These are phyloP conservation scores for Seladonia tumulorum DNA, from an alignment of 2,888 invertebrate genomes.

Conservation along the genomic window DNA sequence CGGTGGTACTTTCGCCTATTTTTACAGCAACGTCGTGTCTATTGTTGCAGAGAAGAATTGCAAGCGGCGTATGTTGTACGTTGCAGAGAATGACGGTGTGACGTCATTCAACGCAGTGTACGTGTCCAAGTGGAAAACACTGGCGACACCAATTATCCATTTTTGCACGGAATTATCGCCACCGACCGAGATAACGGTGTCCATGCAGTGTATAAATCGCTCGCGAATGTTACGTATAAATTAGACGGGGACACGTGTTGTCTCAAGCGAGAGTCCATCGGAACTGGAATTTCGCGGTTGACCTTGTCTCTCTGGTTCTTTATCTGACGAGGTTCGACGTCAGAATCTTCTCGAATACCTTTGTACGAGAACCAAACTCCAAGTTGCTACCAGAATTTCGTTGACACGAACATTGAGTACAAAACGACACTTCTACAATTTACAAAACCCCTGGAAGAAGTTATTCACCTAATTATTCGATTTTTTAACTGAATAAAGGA, in stretches of 20 bases:
- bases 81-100: conserved; percentile 68
- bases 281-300: conserved; percentile 46
- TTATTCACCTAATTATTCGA: no score
- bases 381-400: background rate
- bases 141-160: conserved; percentile 78
- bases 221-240: conserved; percentile 63
- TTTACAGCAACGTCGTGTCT: conserved; percentile 30
- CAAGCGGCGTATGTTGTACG: conserved; percentile 64
- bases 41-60: conserved; percentile 19
- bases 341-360: conserved; percentile 7
- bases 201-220: conserved; percentile 64
- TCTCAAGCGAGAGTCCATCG: conserved; percentile 21
- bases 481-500: no score
- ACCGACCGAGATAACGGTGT: conserved; percentile 73
- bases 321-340: conserved; percentile 26
- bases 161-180: conserved; percentile 82
- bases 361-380: background rate
- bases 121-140: conserved; percentile 81
- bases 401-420: background rate
- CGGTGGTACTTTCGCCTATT: conserved; percentile 21
- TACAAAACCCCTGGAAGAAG: no score
- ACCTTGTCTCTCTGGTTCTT: conserved; percentile 41
- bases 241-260: conserved; percentile 57
- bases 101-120: conserved; percentile 77
- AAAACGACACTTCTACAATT: background rate